A percentile compares a stretch with the other conserved stretches of the same genome.
phyloP scores from a whole-genome alignment of 2,888 invertebrate genomes.

The Synanthedon myopaeformis region DNA sequence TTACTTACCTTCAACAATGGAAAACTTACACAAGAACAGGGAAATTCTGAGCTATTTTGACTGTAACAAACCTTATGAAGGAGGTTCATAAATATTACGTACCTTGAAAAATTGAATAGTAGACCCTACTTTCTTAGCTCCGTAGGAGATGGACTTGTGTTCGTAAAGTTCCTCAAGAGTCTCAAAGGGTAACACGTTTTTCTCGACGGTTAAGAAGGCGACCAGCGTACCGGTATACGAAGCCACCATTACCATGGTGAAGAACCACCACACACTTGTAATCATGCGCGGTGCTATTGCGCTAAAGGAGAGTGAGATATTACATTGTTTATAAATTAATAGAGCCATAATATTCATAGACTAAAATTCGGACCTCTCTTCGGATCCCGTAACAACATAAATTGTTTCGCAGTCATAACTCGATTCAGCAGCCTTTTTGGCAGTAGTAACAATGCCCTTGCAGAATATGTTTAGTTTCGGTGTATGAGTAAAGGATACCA shows the following conservation, averaged over 20 bases:
- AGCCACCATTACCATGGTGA: constrained; percentile 86
- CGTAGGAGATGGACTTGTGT: constrained; percentile 86
- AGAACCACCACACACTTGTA: constrained; percentile 91
- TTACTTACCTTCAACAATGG: too few relatives aligned
- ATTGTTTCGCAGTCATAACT: too few relatives aligned
- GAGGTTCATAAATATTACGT: constrained; percentile 6
- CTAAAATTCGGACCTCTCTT: too few relatives aligned
- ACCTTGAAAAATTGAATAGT: constrained; percentile 91
- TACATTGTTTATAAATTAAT: neutral
- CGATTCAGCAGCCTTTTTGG: too few relatives aligned
- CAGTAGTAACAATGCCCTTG: too few relatives aligned
- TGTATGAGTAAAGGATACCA: too few relatives aligned
- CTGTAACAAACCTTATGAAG: too few relatives aligned
- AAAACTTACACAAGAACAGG: too few relatives aligned
- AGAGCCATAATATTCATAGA: too few relatives aligned
- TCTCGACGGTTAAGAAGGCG: constrained; percentile 88
- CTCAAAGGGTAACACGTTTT: constrained; percentile 75
- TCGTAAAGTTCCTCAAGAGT: constrained; percentile 85
- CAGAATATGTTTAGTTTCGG: too few relatives aligned
- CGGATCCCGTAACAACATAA: too few relatives aligned
- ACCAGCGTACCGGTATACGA: constrained; percentile 93
- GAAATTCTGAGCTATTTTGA: too few relatives aligned
- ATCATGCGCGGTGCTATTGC: constrained; percentile 89
- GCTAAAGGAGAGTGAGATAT: constrained; percentile 52
- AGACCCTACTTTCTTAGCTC: constrained; percentile 83